phyloP scores from a whole-genome alignment of 2,797 vertebrate species.

The Urosaurus nigricauda region DNA sequence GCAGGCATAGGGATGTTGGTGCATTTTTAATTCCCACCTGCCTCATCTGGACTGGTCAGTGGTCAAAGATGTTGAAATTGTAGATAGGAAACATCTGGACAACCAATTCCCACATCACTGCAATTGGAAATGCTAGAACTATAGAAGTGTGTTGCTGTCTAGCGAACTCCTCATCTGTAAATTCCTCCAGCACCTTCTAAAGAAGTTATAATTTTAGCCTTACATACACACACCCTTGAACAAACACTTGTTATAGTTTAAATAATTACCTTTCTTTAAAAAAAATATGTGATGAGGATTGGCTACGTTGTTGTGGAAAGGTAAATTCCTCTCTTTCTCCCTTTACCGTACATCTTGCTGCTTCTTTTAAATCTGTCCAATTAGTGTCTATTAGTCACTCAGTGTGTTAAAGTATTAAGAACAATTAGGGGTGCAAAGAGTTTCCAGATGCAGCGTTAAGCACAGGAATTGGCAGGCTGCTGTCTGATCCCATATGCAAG shows the following conservation, averaged over 20 bases:
- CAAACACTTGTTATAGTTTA: background rate
- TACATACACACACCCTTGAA: too few relatives aligned
- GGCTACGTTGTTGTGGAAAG: background rate
- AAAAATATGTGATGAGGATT: background rate
- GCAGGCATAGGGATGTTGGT: background rate
- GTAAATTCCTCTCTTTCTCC: conserved; percentile 46
- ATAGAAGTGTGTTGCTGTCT: background rate
- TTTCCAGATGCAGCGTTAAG: conserved; percentile 76
- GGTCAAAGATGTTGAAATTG: background rate
- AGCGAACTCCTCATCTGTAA: background rate
- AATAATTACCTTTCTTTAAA: conserved; percentile 17
- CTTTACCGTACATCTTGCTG: conserved; percentile 26
- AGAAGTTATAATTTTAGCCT: background rate
- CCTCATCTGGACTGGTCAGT: too few relatives aligned
- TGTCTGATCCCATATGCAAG: conserved; percentile 62
- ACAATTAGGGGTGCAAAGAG: conserved; percentile 78
- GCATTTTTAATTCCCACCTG: background rate
- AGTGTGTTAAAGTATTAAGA: conserved; percentile 76
- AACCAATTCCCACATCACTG: background rate
- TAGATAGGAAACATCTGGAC: background rate
- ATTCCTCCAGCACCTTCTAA: conserved; percentile 5
- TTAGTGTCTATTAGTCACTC: conserved; percentile 78
- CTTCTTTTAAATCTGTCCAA: conserved; percentile 61
- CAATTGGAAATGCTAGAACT: background rate
- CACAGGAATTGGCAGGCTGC: conserved; percentile 49